Evolutionary conservation across 1,140 invertebrate species (phyloP).

Genomic region (Glomeris maerens): DNA sequence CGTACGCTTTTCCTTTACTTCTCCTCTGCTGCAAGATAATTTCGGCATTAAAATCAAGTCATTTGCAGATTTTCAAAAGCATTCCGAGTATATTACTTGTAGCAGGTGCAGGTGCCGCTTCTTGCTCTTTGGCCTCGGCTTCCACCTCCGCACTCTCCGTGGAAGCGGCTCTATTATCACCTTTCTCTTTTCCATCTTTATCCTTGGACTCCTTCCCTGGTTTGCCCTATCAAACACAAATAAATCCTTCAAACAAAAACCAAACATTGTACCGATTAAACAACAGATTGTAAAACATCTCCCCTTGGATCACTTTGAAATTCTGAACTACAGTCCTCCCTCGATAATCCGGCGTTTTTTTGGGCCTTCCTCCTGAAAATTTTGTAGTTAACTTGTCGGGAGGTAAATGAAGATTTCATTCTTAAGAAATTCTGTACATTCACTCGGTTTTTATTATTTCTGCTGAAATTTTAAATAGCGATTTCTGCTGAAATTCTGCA

Average conservation of each 20-base stretch:
- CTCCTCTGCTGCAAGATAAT: no score
- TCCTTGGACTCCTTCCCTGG: conserved; percentile 14
- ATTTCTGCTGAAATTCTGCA: no score
- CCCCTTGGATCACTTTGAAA: background rate
- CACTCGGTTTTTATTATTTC: no score
- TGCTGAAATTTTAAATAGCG: no score
- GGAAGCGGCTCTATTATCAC: conserved; percentile 7
- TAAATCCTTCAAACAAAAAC: background rate
- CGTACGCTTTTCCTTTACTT: background rate
- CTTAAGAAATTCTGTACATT: no score
- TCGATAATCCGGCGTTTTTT: no score
- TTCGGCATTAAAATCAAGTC: background rate
- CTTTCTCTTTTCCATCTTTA: conserved; percentile 12
- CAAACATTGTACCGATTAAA: background rate
- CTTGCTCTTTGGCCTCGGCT: conserved; percentile 14
- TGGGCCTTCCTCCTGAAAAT: no score
- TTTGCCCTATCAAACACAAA: conserved; percentile 4
- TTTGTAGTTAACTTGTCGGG: no score
- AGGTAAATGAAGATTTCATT: no score
- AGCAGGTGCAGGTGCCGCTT: conserved; percentile 3
- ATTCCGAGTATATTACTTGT: no score
- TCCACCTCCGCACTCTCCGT: conserved; percentile 16
- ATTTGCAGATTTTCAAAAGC: background rate
- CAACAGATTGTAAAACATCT: background rate
- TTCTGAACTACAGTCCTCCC: no score